Conservation (phyloP, 2,797 vertebrate genomes). For the Coracias cyanogaster region DNA sequence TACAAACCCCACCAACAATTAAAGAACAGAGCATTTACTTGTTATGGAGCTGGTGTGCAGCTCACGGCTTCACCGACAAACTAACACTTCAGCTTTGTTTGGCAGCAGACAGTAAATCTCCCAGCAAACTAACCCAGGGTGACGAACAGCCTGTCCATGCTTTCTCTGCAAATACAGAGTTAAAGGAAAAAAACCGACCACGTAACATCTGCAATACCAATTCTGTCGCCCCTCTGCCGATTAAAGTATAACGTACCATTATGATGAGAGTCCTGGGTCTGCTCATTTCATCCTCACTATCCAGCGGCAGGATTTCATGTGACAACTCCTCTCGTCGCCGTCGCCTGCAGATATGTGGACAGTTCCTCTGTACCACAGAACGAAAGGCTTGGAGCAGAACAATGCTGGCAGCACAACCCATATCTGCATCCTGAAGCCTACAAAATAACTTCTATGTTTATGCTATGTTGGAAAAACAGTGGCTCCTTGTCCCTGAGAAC, state of each 20-base stretch:
- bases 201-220: constrained; percentile 14
- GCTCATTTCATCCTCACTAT: constrained; percentile 88
- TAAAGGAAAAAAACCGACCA: background rate
- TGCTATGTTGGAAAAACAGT: constrained; percentile 89
- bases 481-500: constrained; percentile 90
- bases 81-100: constrained; percentile 2
- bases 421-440: constrained; percentile 88
- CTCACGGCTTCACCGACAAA: background rate
- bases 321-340: constrained; percentile 89
- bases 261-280: constrained; percentile 91
- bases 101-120: background rate
- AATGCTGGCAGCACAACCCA: constrained; percentile 96
- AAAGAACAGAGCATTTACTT: background rate
- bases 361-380: constrained; percentile 93
- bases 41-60: background rate
- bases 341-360: constrained; percentile 90
- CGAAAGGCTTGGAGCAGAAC: constrained; percentile 92
- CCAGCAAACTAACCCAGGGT: background rate
- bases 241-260: constrained; percentile 87
- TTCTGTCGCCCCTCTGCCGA: background rate
- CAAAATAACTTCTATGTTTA: constrained; percentile 87
- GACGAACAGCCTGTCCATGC: background rate
- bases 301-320: constrained; percentile 87
- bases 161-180: fast-evolving
- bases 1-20: background rate